These are phyloP conservation scores for Pedionomus torquatus DNA, from an alignment of 2,113 vertebrate species.

Conservation along the genomic window DNA sequence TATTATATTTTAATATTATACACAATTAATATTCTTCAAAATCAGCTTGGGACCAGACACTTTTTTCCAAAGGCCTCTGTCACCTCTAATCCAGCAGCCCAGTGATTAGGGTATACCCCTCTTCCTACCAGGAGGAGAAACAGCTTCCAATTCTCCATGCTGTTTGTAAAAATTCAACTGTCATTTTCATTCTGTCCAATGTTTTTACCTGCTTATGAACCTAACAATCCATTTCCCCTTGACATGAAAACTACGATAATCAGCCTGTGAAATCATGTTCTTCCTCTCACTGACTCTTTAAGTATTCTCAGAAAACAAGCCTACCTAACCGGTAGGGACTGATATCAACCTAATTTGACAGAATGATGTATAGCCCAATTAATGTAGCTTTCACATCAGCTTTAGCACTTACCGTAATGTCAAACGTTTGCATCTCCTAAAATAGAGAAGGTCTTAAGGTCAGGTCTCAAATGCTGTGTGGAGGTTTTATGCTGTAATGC, in stretches of 20 bases:
- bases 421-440: not conserved
- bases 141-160: not conserved
- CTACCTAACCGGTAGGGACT: not conserved
- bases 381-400: not conserved
- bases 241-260: not conserved
- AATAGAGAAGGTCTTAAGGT: not conserved
- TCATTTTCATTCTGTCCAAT: not conserved
- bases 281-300: not conserved
- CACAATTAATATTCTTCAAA: not conserved
- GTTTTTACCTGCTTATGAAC: not conserved
- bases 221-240: not conserved
- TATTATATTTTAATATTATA: too few relatives aligned
- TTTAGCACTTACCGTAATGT: not conserved
- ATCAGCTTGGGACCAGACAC: fast-evolving
- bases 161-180: not conserved
- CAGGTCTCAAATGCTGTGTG: not conserved
- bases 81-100: fast-evolving
- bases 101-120: not conserved
- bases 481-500: not conserved
- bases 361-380: not conserved
- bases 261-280: not conserved
- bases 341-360: not conserved
- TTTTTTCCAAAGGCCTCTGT: not conserved
- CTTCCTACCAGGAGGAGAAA: not conserved
- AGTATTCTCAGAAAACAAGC: not conserved